Evolutionary conservation across 2,113 vertebrate species (phyloP).

Genomic region (Serranochromis macrocephalus): DNA sequence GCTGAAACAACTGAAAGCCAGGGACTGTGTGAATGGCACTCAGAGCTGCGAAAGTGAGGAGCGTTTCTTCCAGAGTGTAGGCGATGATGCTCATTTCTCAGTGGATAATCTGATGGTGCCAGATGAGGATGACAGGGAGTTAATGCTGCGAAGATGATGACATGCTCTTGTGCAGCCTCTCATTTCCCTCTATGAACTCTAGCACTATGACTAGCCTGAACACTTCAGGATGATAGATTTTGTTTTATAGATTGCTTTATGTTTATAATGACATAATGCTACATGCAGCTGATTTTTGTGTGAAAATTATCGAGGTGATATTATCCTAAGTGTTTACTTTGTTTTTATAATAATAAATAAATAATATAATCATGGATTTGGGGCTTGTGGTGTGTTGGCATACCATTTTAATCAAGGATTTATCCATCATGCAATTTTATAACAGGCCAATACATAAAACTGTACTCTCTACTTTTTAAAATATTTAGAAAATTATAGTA

Average conservation of each 20-base stretch:
- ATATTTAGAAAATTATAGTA: not conserved
- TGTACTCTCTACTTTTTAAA: not conserved
- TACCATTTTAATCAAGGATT: not conserved
- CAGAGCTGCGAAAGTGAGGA: conserved; percentile 66
- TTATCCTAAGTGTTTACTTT: not conserved
- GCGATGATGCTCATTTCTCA: conserved; percentile 50
- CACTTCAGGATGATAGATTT: not conserved
- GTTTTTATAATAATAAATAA: conserved; percentile 14
- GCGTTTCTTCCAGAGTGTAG: conserved; percentile 52
- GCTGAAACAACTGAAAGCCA: not conserved
- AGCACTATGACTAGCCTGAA: not conserved
- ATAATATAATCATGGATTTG: not conserved
- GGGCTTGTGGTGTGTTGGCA: not conserved
- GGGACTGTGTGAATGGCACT: conserved; percentile 39
- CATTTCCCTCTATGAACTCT: not conserved
- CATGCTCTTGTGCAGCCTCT: not conserved
- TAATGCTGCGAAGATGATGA: conserved; percentile 53
- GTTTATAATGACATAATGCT: not conserved
- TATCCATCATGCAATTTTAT: not conserved
- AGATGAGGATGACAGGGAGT: conserved; percentile 52
- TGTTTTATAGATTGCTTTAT: conserved; percentile 3
- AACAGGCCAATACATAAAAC: not conserved
- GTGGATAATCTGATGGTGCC: conserved; percentile 47
- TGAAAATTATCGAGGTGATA: not conserved
- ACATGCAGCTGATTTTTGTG: not conserved